A percentile compares a stretch with the other conserved stretches of the same genome.
Evolutionary conservation across 2,888 invertebrate species (phyloP).

Genomic region (Drosophila nigritarsus): DNA sequence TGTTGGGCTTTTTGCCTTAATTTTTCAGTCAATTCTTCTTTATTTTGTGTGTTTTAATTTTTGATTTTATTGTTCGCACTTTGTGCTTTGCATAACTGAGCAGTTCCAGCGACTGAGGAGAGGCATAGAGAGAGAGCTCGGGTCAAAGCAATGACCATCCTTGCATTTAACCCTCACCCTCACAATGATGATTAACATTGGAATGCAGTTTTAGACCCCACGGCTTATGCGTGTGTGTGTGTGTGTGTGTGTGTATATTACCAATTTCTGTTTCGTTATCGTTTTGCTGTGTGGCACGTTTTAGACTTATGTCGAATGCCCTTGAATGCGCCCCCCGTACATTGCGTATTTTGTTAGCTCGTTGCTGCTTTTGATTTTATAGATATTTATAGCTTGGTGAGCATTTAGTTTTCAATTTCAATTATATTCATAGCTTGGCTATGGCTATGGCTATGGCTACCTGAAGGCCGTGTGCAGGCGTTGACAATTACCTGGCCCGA

Average conservation of each 20-base stretch:
- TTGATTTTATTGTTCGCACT: conserved; percentile 19
- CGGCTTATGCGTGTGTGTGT: not conserved
- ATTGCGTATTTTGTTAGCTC: conserved; percentile 34
- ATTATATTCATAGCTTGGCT: conserved; percentile 33
- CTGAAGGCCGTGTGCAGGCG: conserved; percentile 49
- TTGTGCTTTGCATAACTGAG: conserved; percentile 62
- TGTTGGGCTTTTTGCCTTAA: conserved; percentile 29
- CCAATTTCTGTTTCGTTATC: conserved; percentile 28
- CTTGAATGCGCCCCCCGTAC: conserved; percentile 32
- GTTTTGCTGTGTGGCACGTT: conserved; percentile 47
- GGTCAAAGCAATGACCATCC: conserved; percentile 41
- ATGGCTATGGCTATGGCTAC: conserved; percentile 4
- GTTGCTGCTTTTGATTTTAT: conserved; percentile 14
- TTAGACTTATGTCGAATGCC: conserved; percentile 50
- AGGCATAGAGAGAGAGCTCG: not conserved
- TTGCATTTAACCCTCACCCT: conserved; percentile 49
- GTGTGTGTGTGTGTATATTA: conserved; percentile 17
- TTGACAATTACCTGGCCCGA: conserved; percentile 46
- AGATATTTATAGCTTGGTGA: conserved; percentile 31
- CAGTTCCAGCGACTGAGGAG: conserved; percentile 4
- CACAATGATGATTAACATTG: conserved; percentile 45
- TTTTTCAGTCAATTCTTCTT: conserved; percentile 23
- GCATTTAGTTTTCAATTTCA: conserved; percentile 52
- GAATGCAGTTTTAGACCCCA: conserved; percentile 59
- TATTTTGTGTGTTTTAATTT: not conserved